Percentiles rank a stretch among this genome's conserved stretches.
phyloP scores from a whole-genome alignment of 2,113 vertebrate genomes.

The Astur gentilis region DNA sequence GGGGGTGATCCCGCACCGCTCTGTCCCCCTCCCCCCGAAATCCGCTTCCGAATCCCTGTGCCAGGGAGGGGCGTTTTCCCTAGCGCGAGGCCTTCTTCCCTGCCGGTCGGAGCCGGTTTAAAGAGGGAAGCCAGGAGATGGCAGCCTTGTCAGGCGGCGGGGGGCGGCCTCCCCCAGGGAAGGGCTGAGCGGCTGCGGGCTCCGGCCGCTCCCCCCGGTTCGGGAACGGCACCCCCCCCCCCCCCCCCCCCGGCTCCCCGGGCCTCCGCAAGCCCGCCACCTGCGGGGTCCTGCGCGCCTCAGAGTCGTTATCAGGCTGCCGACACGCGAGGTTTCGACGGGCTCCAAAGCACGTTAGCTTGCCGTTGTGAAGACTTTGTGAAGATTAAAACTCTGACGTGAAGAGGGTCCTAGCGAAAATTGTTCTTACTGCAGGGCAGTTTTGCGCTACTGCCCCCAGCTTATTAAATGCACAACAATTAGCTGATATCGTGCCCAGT shows the following conservation, averaged over 20 bases:
- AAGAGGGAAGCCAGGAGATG: constrained; percentile 24
- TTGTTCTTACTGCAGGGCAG: neutral
- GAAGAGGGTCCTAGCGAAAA: neutral
- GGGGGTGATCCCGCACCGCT: neutral
- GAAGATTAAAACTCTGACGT: neutral
- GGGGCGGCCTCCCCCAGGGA: neutral
- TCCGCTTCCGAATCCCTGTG: neutral
- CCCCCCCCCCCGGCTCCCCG: too few relatives aligned
- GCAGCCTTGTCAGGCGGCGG: constrained; percentile 25
- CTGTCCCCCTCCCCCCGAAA: neutral
- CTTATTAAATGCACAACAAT: neutral
- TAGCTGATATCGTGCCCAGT: neutral
- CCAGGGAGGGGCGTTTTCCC: fast-evolving
- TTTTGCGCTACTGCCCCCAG: neutral
- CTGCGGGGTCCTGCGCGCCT: too few relatives aligned
- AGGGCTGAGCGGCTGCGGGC: neutral
- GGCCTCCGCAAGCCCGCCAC: too few relatives aligned
- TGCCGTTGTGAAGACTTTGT: fast-evolving
- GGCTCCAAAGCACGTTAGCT: neutral
- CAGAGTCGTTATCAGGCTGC: neutral
- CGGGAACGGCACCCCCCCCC: too few relatives aligned
- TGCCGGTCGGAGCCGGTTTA: neutral
- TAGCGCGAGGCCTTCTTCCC: neutral
- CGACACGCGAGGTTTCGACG: fast-evolving
- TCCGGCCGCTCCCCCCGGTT: too few relatives aligned